These are phyloP conservation scores for Phania funesta DNA, from an alignment of 2,888 invertebrate species.

Conservation along the genomic window DNA sequence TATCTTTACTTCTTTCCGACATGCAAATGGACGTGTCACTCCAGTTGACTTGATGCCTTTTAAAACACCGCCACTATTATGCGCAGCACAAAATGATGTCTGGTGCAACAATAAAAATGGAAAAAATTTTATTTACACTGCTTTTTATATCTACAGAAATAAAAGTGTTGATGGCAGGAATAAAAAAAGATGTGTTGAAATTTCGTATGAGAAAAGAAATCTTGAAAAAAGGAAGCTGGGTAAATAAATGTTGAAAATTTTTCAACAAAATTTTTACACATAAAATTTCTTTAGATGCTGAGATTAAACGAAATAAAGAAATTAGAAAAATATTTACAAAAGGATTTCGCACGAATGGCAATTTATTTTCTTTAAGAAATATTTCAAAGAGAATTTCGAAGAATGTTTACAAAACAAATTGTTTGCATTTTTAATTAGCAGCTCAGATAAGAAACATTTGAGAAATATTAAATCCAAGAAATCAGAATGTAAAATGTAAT, in stretches of 20 bases:
- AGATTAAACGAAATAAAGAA: slow-evolving; percentile 13
- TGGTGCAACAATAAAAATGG: slow-evolving; percentile 29
- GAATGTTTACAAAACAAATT: too few relatives aligned
- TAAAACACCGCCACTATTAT: slow-evolving; percentile 25
- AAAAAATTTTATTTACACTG: neutral
- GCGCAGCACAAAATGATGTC: slow-evolving; percentile 39
- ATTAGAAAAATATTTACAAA: too few relatives aligned
- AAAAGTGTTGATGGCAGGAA: slow-evolving; percentile 33
- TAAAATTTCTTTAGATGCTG: neutral
- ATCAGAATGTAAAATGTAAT: too few relatives aligned
- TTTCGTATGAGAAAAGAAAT: neutral
- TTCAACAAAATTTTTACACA: slow-evolving; percentile 3
- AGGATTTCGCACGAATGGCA: too few relatives aligned
- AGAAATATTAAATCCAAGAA: too few relatives aligned
- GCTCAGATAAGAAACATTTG: too few relatives aligned
- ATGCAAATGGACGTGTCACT: slow-evolving; percentile 54
- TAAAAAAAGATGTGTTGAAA: slow-evolving; percentile 7
- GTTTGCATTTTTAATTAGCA: too few relatives aligned
- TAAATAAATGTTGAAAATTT: slow-evolving; percentile 37
- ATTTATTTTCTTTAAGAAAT: too few relatives aligned
- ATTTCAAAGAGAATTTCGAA: too few relatives aligned
- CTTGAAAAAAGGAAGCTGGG: neutral
- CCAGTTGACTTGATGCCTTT: slow-evolving; percentile 41
- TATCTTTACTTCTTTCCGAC: neutral
- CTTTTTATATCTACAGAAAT: slow-evolving; percentile 5